Percentiles rank a stretch among this genome's conserved stretches.
Evolutionary conservation across 2,113 vertebrate genomes (phyloP).

Genomic region (Nansenia antarctica): DNA sequence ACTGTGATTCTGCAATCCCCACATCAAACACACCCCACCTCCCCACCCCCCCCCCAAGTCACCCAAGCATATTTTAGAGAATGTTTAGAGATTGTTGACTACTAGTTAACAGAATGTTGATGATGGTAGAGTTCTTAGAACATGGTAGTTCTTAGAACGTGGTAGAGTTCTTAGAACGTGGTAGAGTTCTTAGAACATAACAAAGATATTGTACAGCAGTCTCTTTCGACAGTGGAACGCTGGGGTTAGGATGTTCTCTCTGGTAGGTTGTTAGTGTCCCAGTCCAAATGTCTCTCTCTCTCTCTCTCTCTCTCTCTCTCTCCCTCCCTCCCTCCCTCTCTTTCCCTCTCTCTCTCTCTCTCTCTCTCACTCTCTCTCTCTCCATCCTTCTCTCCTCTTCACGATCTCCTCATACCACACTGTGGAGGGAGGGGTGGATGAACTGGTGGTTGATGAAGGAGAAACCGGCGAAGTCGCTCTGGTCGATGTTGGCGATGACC

Average conservation of each 20-base stretch:
- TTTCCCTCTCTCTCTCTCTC: not conserved
- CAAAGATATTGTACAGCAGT: constrained; percentile 24
- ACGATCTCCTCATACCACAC: constrained; percentile 85
- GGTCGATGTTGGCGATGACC: constrained; percentile 98
- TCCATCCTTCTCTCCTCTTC: not conserved
- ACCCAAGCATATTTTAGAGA: constrained; percentile 23
- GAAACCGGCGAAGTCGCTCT: constrained; percentile 96
- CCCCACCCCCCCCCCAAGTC: constrained; percentile 10
- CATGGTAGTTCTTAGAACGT: too few relatives aligned
- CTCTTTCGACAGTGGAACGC: constrained; percentile 21
- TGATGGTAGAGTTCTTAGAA: constrained; percentile 16
- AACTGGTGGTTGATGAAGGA: constrained; percentile 95
- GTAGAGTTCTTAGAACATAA: constrained; percentile 3
- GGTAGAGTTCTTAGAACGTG: constrained; percentile 3
- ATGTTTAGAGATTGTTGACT: constrained; percentile 7
- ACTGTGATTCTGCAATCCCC: not conserved
- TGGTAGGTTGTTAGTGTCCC: constrained; percentile 45
- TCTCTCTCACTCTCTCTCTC: not conserved
- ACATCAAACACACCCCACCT: not conserved
- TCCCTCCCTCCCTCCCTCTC: not conserved
- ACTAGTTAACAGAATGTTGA: constrained; percentile 39
- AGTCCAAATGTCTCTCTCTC: constrained; percentile 2
- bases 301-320: not conserved
- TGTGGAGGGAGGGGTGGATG: constrained; percentile 82
- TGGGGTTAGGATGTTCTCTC: constrained; percentile 11